Evolutionary conservation across 2,888 invertebrate species (phyloP).

Genomic region (Drosophila meridionalis): DNA sequence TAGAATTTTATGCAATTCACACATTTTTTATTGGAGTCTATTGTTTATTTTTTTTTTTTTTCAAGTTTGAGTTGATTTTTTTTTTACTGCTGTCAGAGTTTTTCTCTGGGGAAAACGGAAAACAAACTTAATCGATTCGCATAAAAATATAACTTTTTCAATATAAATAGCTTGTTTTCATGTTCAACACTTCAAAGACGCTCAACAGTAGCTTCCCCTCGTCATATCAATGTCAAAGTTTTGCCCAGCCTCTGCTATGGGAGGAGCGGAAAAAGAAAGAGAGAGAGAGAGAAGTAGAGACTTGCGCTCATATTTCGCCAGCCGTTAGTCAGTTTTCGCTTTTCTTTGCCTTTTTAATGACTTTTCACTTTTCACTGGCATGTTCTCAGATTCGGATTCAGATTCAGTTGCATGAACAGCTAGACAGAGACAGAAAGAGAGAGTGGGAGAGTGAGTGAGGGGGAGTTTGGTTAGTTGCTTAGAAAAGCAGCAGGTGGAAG

Average conservation of each 20-base stretch:
- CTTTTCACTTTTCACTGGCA: conserved; percentile 75
- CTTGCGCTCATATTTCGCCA: conserved; percentile 64
- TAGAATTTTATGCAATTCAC: conserved; percentile 6
- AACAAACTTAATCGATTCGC: conserved; percentile 27
- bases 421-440: not conserved
- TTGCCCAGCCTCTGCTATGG: conserved; percentile 10
- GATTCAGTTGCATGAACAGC: conserved; percentile 61
- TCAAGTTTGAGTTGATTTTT: not conserved
- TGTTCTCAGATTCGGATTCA: conserved; percentile 65
- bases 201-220: conserved; percentile 33
- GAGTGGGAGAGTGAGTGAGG: not conserved
- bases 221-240: conserved; percentile 60
- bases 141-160: conserved; percentile 30
- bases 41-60: not conserved
- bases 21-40: conserved; percentile 6
- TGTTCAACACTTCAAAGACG: conserved; percentile 23
- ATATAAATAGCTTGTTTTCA: conserved; percentile 26
- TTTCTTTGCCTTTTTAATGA: conserved; percentile 69
- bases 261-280: not conserved
- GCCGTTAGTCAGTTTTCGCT: conserved; percentile 73
- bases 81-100: not conserved
- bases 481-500: conserved; percentile 43
- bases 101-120: conserved; percentile 9
- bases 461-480: conserved; percentile 3
- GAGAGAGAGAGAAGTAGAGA: not conserved